Base-by-base conservation (phyloP, 2,888 invertebrate genomes). In the Myopa testacea region DNA sequence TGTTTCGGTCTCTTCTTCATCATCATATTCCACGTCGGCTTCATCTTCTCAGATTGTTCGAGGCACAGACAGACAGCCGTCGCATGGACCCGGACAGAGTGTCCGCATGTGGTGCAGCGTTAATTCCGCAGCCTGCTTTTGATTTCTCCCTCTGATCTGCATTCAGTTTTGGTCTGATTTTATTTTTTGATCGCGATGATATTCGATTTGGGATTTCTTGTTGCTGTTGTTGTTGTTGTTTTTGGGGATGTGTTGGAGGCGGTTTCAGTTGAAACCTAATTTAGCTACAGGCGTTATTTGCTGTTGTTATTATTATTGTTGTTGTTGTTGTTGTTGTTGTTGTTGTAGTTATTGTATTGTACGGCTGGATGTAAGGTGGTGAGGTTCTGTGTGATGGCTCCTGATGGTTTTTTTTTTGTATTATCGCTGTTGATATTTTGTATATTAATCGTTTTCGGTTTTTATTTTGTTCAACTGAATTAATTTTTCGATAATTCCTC, bases 201-300 rank as follows among this genome's bases (percentile, higher is more conserved):
- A 58, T 71, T 71, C 68, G 52, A 76, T 62, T 62, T 62, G 4
- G 62, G 26, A 62, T 19, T 26, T 62, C 62, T 62, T 62, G 4
- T 62, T 45, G 45, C 10, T 45, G 45, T 62, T 71, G 19, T 4
- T 45, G 55, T 55, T n/a, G 8, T 50, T 76, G 26, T 78, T 80
- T 34, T 26, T 16, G n/a, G 19, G 38, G 26, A 37, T 45, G 67
- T 63, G 40, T 82, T 80, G 83, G 82, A 83, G 84, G 84, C 83
- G 84, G 84, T 83, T 84, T 82, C 84, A 83, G 84, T 84, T 84
- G 84, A 84, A 84, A 84, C 82, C 83, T 82, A 84, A 84, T 84
- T 84, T 84, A 82, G 82, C 82, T 83, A 81, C 82, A 81, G 81
- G 82, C 81, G 79, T 78, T 79, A 75, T 78, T 72, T 76, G 78